These are phyloP conservation scores for Petaurus breviceps DNA, from an alignment of 2,113 vertebrate species.

Conservation along the genomic window DNA sequence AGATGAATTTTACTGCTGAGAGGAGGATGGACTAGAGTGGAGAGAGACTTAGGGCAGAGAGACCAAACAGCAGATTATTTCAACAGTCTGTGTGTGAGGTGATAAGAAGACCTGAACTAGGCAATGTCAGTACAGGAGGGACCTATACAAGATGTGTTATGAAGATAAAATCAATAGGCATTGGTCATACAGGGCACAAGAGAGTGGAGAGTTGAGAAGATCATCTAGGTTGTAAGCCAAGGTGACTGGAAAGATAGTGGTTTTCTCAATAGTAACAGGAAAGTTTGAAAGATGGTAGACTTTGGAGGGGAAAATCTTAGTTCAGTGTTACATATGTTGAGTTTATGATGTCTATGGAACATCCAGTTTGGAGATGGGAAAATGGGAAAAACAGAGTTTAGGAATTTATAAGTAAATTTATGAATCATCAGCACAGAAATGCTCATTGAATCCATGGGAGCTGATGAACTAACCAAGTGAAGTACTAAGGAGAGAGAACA, in stretches of 20 bases:
- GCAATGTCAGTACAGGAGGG: neutral
- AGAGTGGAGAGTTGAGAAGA: neutral
- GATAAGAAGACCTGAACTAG: neutral
- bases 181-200: neutral
- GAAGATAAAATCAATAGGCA: neutral
- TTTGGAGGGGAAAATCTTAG: neutral
- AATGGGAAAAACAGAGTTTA: neutral
- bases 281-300: neutral
- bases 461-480: neutral
- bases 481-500: too few relatives aligned
- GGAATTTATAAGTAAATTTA: neutral
- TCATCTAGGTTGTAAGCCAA: neutral
- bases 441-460: neutral
- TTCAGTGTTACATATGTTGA: neutral
- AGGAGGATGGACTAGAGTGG: neutral
- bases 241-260: neutral
- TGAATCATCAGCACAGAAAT: neutral
- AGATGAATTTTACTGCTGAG: neutral
- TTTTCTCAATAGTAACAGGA: neutral
- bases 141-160: too few relatives aligned
- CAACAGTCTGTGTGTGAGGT: too few relatives aligned
- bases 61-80: neutral
- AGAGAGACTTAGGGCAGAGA: neutral
- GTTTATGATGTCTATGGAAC: too few relatives aligned
- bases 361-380: neutral